These are phyloP conservation scores for Peromyscus leucopus DNA, from an alignment of 2,113 vertebrate species.

Conservation along the genomic window DNA sequence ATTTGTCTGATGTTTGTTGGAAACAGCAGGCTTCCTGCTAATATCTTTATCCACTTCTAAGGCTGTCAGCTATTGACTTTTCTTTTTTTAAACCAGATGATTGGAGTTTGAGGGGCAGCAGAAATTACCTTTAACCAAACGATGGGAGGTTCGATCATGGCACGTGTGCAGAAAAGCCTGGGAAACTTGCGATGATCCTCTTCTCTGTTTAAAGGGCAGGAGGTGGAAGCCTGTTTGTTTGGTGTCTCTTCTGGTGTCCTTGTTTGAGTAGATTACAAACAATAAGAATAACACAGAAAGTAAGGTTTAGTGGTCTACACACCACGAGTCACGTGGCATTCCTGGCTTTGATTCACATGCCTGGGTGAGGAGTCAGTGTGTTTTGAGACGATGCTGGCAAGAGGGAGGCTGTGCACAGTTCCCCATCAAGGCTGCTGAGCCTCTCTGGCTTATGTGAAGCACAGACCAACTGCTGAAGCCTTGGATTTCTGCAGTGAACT, in stretches of 20 bases:
- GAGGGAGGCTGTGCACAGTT: neutral
- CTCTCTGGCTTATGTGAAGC: neutral
- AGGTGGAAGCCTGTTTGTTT: neutral
- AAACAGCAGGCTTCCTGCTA: slow-evolving; percentile 77
- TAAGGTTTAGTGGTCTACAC: neutral
- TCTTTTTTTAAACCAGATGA: slow-evolving; percentile 64
- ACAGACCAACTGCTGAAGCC: neutral
- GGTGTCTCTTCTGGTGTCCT: slow-evolving; percentile 8
- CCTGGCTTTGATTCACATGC: neutral
- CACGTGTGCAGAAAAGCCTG: neutral
- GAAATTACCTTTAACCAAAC: slow-evolving; percentile 71
- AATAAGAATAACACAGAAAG: neutral
- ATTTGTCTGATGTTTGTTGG: slow-evolving; percentile 76
- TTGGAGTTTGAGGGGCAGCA: slow-evolving; percentile 64
- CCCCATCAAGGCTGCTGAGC: neutral
- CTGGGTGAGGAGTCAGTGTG: neutral
- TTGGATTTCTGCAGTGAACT: neutral
- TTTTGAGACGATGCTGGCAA: neutral
- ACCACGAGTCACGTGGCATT: neutral
- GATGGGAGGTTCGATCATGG: slow-evolving; percentile 52
- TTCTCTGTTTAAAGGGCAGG: neutral
- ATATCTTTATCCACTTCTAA: slow-evolving; percentile 81
- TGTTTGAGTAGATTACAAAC: neutral
- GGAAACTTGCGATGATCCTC: neutral
- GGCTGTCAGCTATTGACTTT: slow-evolving; percentile 75